These are phyloP conservation scores for Eupithecia subfuscata DNA, from an alignment of 2,888 invertebrate species.

Conservation along the genomic window DNA sequence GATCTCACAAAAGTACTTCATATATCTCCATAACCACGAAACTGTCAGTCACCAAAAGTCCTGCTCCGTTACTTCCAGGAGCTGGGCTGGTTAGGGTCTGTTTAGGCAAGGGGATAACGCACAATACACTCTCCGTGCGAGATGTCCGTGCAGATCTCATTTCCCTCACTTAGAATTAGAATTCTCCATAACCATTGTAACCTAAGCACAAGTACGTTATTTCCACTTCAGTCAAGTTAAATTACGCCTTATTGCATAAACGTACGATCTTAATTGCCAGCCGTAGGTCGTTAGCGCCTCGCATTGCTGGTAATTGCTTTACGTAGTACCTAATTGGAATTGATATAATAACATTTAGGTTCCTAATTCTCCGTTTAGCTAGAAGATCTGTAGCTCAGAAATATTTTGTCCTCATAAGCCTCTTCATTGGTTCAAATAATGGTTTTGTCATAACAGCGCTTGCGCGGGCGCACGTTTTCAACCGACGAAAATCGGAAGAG, in stretches of 20 bases:
- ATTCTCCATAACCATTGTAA: background rate
- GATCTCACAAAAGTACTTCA: background rate
- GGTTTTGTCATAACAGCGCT: too few relatives aligned
- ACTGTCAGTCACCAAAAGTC: too few relatives aligned
- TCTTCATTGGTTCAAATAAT: too few relatives aligned
- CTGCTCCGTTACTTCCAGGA: too few relatives aligned
- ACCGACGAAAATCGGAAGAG: too few relatives aligned
- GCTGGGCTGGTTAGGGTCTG: too few relatives aligned
- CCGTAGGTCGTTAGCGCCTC: constrained; percentile 7
- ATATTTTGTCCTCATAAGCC: background rate
- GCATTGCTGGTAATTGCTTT: constrained; percentile 20
- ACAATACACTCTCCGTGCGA: too few relatives aligned
- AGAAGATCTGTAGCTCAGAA: background rate
- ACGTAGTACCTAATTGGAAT: constrained; percentile 16
- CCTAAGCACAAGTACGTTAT: background rate
- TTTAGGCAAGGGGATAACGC: too few relatives aligned
- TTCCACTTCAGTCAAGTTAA: constrained; percentile 1
- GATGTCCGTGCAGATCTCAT: too few relatives aligned
- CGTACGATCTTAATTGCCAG: constrained; percentile 18
- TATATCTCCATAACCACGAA: background rate
- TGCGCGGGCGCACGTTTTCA: too few relatives aligned
- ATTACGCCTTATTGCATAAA: constrained; percentile 12
- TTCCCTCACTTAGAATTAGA: too few relatives aligned
- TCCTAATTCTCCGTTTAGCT: background rate
- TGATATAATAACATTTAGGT: constrained; percentile 13